phyloP scores from a whole-genome alignment of 2,113 vertebrate species.

The Otis tarda region DNA sequence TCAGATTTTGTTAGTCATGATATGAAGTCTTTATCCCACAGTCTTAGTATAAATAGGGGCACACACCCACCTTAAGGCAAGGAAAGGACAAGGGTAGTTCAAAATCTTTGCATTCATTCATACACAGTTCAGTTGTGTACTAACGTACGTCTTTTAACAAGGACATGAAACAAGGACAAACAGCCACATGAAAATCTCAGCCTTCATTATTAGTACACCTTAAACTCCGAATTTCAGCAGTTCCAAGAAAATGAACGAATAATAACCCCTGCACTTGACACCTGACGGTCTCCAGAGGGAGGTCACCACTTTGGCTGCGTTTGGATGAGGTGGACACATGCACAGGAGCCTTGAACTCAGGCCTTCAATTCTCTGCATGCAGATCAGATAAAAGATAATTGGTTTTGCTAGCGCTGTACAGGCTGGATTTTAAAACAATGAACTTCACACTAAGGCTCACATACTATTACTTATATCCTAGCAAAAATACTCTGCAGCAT shows the following conservation, averaged over 20 bases:
- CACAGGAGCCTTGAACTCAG: not conserved
- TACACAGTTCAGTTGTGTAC: not conserved
- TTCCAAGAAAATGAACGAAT: not conserved
- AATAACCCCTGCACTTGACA: not conserved
- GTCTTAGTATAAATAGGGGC: not conserved
- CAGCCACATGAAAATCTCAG: not conserved
- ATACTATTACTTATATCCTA: not conserved
- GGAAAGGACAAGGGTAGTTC: not conserved
- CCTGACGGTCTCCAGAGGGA: not conserved
- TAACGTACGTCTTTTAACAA: not conserved
- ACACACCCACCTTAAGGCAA: not conserved
- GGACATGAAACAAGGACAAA: not conserved
- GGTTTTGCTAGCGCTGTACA: not conserved
- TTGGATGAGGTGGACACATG: not conserved
- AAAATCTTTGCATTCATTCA: not conserved
- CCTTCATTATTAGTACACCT: not conserved
- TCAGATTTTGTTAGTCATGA: not conserved
- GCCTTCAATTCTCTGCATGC: not conserved
- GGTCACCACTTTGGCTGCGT: not conserved
- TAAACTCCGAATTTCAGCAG: not conserved
- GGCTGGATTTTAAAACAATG: not conserved
- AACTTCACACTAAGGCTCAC: not conserved
- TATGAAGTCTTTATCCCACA: not conserved
- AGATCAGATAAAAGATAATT: not conserved
- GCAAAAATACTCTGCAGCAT: not conserved